Percentiles rank a stretch among this genome's conserved stretches.
These are phyloP conservation scores for Chrysotoxum bicinctum DNA, from an alignment of 2,888 invertebrate genomes.

Conservation along the genomic window DNA sequence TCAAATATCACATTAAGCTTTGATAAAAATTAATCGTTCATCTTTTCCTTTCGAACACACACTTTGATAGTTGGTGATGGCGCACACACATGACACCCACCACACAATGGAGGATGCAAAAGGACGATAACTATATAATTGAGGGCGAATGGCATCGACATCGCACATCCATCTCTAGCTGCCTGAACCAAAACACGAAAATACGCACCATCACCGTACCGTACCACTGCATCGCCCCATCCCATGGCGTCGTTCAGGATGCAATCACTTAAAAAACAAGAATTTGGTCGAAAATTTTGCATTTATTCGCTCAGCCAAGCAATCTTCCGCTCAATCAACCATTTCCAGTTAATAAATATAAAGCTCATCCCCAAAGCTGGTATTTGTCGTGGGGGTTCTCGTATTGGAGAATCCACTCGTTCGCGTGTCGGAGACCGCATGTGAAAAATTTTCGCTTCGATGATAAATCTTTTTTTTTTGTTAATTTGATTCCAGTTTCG, in stretches of 20 bases:
- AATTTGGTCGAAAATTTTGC: slow-evolving; percentile 41
- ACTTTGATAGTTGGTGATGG: not conserved
- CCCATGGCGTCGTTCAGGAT: not conserved
- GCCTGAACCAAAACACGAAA: not conserved
- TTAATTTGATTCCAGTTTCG: not conserved
- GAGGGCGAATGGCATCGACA: slow-evolving; percentile 39
- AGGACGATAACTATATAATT: slow-evolving; percentile 9
- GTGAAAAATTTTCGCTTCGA: slow-evolving; percentile 24
- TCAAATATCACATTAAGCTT: slow-evolving; percentile 53
- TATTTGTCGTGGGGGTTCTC: not conserved
- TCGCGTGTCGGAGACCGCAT: slow-evolving; percentile 24
- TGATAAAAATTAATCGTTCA: slow-evolving; percentile 67
- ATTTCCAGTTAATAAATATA: slow-evolving; percentile 65
- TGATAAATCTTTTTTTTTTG: not conserved
- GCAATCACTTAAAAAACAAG: slow-evolving; percentile 33
- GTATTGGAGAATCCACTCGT: not conserved
- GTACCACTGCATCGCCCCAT: not conserved
- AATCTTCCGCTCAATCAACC: slow-evolving; percentile 71
- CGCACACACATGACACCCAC: not conserved
- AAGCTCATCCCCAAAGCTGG: not conserved
- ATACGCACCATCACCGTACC: not conserved
- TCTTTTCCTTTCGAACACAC: slow-evolving; percentile 30
- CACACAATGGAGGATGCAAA: not conserved
- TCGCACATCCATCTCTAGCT: slow-evolving; percentile 10
- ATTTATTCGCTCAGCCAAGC: slow-evolving; percentile 49